Evolutionary conservation across 1,140 invertebrate species (phyloP).

Genomic region (Aphaenogaster floridana): DNA sequence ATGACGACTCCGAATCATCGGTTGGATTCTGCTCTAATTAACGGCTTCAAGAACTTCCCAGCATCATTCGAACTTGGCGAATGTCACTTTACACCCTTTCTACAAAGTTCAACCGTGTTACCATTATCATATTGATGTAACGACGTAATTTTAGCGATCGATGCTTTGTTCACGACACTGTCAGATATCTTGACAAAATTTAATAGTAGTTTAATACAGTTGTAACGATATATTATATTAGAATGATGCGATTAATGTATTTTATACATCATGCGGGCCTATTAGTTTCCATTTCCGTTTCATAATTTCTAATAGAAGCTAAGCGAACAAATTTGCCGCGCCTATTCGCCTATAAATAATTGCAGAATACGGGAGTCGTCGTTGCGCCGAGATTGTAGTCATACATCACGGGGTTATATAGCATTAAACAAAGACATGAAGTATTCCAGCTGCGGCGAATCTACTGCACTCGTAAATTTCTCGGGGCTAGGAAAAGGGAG

Average conservation of each 20-base stretch:
- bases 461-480: slow-evolving; percentile 73
- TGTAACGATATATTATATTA: neutral
- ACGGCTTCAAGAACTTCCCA: slow-evolving; percentile 43
- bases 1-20: slow-evolving; percentile 45
- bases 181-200: neutral
- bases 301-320: neutral
- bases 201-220: neutral
- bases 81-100: slow-evolving; percentile 31
- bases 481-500: slow-evolving; percentile 68
- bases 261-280: neutral
- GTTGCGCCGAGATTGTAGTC: slow-evolving; percentile 50
- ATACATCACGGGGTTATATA: slow-evolving; percentile 61
- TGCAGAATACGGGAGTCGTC: slow-evolving; percentile 9
- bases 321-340: slow-evolving; percentile 10
- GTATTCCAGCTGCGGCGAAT: slow-evolving; percentile 71
- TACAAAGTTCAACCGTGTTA: neutral
- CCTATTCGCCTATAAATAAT: slow-evolving; percentile 60
- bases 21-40: slow-evolving; percentile 58
- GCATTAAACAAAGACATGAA: slow-evolving; percentile 66
- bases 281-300: neutral
- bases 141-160: neutral
- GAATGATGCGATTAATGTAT: neutral
- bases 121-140: neutral
- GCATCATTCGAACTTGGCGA: slow-evolving; percentile 50
- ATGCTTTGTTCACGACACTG: neutral